phyloP scores from a whole-genome alignment of 2,888 invertebrate genomes.

The Nomada goodeniana region DNA sequence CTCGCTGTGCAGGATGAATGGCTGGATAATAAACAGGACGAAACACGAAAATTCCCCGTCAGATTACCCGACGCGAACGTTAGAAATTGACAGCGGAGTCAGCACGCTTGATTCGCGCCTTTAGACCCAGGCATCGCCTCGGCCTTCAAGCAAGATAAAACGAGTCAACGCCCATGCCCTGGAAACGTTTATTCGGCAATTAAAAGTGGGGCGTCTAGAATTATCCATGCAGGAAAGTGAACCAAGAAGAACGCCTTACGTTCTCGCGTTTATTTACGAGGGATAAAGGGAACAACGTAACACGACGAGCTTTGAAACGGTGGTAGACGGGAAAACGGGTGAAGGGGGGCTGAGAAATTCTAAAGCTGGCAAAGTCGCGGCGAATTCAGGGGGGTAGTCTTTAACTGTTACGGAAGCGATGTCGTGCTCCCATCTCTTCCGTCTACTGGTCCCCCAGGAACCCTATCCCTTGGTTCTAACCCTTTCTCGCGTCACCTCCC shows the following conservation, averaged over 20 bases:
- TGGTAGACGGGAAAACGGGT: neutral
- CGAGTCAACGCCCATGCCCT: slow-evolving; percentile 25
- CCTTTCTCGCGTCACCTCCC: slow-evolving; percentile 59
- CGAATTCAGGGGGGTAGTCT: slow-evolving; percentile 75
- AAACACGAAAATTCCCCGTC: slow-evolving; percentile 28
- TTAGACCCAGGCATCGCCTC: neutral
- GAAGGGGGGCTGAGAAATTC: slow-evolving; percentile 58
- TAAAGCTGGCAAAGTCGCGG: slow-evolving; percentile 72
- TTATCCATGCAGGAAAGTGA: neutral
- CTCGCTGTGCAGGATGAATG: slow-evolving; percentile 25
- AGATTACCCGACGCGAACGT: neutral
- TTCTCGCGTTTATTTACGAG: neutral
- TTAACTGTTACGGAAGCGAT: slow-evolving; percentile 71
- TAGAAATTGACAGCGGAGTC: slow-evolving; percentile 37
- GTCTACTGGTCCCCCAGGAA: slow-evolving; percentile 57
- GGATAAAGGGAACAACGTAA: neutral
- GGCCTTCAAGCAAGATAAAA: slow-evolving; percentile 1
- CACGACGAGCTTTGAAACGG: neutral
- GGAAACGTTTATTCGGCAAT: slow-evolving; percentile 45
- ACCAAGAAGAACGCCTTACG: slow-evolving; percentile 5
- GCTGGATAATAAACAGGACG: slow-evolving; percentile 38
- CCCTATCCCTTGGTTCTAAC: slow-evolving; percentile 61
- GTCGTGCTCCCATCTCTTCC: slow-evolving; percentile 43
- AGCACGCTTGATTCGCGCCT: slow-evolving; percentile 11
- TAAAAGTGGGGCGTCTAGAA: slow-evolving; percentile 29